Percentiles rank a stretch among this genome's conserved stretches.
Conservation (phyloP, 2,113 vertebrate genomes). For the Rhinogobius similis region DNA sequence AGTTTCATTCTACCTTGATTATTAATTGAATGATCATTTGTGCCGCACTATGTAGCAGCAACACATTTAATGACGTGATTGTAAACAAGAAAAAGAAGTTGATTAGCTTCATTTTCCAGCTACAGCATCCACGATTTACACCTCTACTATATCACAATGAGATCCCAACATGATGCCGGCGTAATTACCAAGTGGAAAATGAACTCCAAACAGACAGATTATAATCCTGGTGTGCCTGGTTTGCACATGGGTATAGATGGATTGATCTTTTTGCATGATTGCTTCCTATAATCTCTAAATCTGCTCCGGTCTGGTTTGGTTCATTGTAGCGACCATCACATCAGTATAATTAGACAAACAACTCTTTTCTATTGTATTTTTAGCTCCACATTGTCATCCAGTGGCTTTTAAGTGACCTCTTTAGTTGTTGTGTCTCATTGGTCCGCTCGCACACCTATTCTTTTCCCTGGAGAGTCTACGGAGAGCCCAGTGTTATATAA, state of each 20-base stretch:
- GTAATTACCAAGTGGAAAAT: slow-evolving; percentile 43
- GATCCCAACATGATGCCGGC: slow-evolving; percentile 20
- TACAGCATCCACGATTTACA: slow-evolving; percentile 19
- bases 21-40: neutral
- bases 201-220: slow-evolving; percentile 17
- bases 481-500: slow-evolving; percentile 42
- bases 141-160: neutral
- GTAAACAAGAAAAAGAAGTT: neutral
- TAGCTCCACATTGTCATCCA: neutral
- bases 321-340: neutral
- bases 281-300: slow-evolving; percentile 61
- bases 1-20: neutral
- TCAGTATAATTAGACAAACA: neutral
- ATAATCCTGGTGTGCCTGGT: slow-evolving; percentile 29
- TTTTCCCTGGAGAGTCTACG: slow-evolving; percentile 4
- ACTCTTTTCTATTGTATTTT: neutral
- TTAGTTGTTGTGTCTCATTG: slow-evolving; percentile 30
- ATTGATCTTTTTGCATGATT: slow-evolving; percentile 63
- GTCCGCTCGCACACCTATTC: slow-evolving; percentile 22
- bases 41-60: neutral
- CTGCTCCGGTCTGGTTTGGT: slow-evolving; percentile 22
- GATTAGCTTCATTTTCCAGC: neutral
- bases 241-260: slow-evolving; percentile 27
- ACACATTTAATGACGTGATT: neutral
- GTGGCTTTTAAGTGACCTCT: slow-evolving; percentile 11